These are phyloP conservation scores for Mnemiopsis leidyi DNA, from an alignment of 37 sponge, comb jelly and placozoan species.

Conservation along the genomic window DNA sequence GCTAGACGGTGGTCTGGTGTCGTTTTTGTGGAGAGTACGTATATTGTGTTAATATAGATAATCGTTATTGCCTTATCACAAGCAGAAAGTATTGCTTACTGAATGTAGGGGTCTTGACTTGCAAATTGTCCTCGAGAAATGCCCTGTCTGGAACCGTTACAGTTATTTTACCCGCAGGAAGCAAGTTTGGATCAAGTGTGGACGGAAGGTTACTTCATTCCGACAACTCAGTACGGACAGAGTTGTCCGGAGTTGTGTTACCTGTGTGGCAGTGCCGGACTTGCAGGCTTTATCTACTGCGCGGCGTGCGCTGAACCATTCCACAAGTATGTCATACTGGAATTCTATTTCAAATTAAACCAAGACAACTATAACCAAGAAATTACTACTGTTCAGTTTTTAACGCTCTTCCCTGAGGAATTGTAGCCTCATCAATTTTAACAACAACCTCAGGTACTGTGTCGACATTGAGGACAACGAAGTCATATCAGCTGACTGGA, in stretches of 20 bases:
- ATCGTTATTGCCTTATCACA: no score
- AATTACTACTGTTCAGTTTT: no score
- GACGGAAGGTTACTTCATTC: conserved; percentile 27
- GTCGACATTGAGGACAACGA: conserved; percentile 24
- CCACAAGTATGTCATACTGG: conserved; percentile 25
- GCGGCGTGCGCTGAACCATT: conserved; percentile 23
- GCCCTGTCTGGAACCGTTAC: neutral
- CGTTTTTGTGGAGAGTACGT: neutral
- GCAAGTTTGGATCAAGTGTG: neutral
- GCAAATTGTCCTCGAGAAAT: neutral
- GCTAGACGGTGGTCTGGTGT: neutral
- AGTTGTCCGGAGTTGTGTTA: conserved; percentile 27
- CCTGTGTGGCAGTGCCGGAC: conserved; percentile 30
- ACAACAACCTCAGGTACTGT: conserved; percentile 13
- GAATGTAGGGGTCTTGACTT: neutral
- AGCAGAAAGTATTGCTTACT: neutral
- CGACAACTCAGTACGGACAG: neutral
- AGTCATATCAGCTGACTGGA: conserved; percentile 29
- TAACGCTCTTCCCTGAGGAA: no score
- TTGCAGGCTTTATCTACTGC: conserved; percentile 1
- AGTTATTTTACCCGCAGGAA: neutral
- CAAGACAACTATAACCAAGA: no score
- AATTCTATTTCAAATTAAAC: no score
- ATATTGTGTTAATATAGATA: no score
- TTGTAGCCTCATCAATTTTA: no score